Percentiles rank a stretch among this genome's conserved stretches.
phyloP scores from a whole-genome alignment of 2,888 invertebrate species.

The Minunthozetes semirufus region DNA sequence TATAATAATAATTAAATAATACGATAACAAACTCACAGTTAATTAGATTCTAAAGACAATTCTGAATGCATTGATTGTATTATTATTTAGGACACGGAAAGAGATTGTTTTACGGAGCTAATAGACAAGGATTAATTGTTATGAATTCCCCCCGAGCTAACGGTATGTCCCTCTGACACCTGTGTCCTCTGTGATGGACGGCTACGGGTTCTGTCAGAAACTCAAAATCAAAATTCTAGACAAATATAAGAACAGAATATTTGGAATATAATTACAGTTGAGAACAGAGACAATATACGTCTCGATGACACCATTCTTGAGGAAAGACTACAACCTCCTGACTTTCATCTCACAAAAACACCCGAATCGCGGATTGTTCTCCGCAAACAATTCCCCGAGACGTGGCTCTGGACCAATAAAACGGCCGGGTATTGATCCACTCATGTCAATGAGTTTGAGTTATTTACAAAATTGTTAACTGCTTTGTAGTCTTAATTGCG shows the following conservation, averaged over 20 bases:
- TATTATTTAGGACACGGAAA: constrained; percentile 34
- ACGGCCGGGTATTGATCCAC: constrained; percentile 54
- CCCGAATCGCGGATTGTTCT: constrained; percentile 46
- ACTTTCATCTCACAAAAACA: constrained; percentile 40
- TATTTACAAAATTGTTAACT: constrained; percentile 3
- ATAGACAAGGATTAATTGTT: constrained; percentile 34
- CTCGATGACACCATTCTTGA: constrained; percentile 42
- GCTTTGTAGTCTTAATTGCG: constrained; percentile 17
- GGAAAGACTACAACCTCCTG: constrained; percentile 42
- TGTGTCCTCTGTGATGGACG: background rate
- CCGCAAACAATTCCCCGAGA: constrained; percentile 64
- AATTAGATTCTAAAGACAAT: background rate
- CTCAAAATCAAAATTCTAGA: background rate
- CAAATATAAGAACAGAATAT: background rate
- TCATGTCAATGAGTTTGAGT: background rate
- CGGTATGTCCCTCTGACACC: constrained; percentile 7
- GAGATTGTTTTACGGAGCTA: constrained; percentile 33
- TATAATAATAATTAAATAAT: background rate
- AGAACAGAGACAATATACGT: constrained; percentile 8
- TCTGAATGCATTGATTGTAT: constrained; percentile 14
- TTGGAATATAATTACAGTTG: background rate
- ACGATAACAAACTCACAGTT: background rate
- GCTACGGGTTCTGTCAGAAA: background rate
- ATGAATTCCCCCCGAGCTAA: constrained; percentile 21
- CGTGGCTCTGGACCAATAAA: constrained; percentile 62